These are phyloP conservation scores for Dyspetes luteomarginatus DNA, from an alignment of 2,888 invertebrate species.

Conservation along the genomic window DNA sequence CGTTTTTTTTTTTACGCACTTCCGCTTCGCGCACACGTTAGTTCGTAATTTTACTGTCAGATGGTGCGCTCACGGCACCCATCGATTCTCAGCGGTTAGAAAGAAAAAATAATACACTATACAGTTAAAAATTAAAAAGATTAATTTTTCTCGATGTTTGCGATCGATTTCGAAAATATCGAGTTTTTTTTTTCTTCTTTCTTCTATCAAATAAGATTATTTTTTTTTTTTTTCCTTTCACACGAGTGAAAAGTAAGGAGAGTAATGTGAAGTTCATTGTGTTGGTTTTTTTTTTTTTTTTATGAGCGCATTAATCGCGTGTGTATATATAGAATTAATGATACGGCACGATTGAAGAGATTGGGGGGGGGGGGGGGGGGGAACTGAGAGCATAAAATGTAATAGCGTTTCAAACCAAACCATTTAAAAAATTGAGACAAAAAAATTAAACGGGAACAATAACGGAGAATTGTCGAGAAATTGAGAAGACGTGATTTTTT, in stretches of 20 bases:
- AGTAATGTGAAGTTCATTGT: constrained; percentile 37
- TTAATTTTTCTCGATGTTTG: constrained; percentile 50
- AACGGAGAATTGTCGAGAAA: neutral
- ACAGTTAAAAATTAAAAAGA: constrained; percentile 70
- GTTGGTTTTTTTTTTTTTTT: constrained; percentile 25
- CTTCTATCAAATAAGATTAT: constrained; percentile 23
- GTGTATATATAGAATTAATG: neutral
- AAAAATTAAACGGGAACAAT: neutral
- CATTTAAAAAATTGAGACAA: constrained; percentile 28
- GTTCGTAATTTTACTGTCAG: constrained; percentile 13
- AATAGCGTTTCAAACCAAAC: constrained; percentile 51
- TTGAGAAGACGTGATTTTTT: neutral
- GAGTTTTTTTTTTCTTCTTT: constrained; percentile 25
- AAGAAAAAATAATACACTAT: constrained; percentile 70
- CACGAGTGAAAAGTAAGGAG: constrained; percentile 60
- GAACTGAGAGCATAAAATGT: constrained; percentile 3
- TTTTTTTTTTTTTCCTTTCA: constrained; percentile 33
- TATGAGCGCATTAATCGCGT: constrained; percentile 6
- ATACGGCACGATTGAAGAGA: neutral
- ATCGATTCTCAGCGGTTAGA: constrained; percentile 40
- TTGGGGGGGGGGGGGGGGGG: no score
- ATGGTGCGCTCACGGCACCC: constrained; percentile 15
- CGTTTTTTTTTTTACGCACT: neutral
- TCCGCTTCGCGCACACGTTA: constrained; percentile 21
- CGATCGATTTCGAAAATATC: constrained; percentile 3